phyloP scores from a whole-genome alignment of 2,797 vertebrate species.

The Novumbra hubbsi region DNA sequence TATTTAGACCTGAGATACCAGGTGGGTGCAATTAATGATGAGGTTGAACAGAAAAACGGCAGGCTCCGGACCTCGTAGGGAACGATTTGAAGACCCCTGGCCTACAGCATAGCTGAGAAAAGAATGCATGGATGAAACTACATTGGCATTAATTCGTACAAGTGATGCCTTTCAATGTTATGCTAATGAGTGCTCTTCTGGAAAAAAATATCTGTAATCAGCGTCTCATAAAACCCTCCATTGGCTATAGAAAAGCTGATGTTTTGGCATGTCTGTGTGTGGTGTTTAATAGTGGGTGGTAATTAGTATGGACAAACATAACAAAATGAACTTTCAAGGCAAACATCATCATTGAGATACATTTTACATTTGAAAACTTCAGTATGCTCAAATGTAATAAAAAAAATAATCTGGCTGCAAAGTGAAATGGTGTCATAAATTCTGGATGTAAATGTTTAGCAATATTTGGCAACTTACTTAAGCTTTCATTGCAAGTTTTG shows the following conservation, averaged over 20 bases:
- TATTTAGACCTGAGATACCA: no score
- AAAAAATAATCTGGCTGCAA: neutral
- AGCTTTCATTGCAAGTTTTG: no score
- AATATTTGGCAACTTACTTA: neutral
- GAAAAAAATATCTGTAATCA: slow-evolving; percentile 40
- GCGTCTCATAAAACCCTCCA: slow-evolving; percentile 23
- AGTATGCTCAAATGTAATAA: neutral
- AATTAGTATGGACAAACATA: neutral
- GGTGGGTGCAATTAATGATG: no score
- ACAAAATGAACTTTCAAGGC: neutral
- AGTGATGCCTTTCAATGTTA: slow-evolving; percentile 39
- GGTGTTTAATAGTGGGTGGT: neutral
- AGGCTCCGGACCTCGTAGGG: no score
- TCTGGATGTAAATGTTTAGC: neutral
- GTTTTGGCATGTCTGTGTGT: neutral
- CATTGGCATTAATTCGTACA: slow-evolving; percentile 34
- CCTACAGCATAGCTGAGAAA: neutral
- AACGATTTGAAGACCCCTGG: no score
- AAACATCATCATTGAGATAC: neutral
- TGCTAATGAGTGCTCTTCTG: slow-evolving; percentile 36
- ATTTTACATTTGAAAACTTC: neutral
- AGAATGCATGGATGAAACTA: slow-evolving; percentile 5
- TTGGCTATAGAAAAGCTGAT: neutral
- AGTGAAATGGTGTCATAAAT: neutral
- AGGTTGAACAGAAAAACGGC: no score